phyloP scores from a whole-genome alignment of 2,888 invertebrate genomes.

The Abscondita cerata region DNA sequence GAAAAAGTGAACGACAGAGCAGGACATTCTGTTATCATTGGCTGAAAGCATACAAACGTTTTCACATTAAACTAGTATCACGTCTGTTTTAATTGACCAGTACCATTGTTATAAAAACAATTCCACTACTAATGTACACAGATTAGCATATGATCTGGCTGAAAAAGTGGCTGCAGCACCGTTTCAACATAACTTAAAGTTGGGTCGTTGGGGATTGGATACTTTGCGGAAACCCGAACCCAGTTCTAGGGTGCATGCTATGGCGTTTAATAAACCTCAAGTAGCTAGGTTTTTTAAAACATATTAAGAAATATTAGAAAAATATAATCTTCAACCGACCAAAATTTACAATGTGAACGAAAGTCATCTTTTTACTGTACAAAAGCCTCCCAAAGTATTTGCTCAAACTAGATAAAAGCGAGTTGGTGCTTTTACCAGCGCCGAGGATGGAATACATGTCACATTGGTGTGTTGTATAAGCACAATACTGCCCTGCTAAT shows the following conservation, averaged over 20 bases:
- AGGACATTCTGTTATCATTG: too few species aligned
- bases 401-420: neutral
- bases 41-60: too few species aligned
- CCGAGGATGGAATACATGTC: too few species aligned
- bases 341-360: neutral
- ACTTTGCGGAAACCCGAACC: neutral
- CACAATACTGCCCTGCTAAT: too few species aligned
- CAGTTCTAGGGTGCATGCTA: neutral
- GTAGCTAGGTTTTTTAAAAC: neutral
- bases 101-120: too few species aligned
- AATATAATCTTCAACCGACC: neutral
- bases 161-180: neutral
- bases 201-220: neutral
- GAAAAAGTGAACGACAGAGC: too few species aligned
- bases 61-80: too few species aligned
- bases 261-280: neutral
- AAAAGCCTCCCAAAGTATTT: conserved; percentile 1
- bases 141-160: neutral
- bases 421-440: too few species aligned
- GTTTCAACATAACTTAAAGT: neutral
- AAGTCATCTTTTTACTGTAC: neutral
- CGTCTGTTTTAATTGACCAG: too few species aligned
- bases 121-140: neutral
- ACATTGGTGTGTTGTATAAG: too few species aligned
- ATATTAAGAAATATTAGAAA: neutral